Conservation (phyloP, 2,888 invertebrate species). For the Pasiphila rectangulata region DNA sequence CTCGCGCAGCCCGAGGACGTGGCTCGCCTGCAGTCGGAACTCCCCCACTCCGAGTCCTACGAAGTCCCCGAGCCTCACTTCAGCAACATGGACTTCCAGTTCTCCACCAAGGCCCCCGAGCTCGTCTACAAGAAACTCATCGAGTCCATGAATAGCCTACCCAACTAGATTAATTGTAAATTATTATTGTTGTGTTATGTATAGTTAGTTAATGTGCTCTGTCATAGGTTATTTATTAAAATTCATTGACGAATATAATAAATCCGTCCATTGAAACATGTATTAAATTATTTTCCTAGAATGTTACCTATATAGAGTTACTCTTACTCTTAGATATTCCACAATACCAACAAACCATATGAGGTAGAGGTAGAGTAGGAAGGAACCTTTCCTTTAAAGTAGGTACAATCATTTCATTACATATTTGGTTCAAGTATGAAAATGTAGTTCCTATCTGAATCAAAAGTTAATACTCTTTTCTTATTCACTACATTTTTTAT, state of each 20-base stretch:
- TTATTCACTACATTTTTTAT: too few relatives aligned
- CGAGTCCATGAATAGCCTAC: slow-evolving; percentile 50
- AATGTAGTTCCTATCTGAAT: too few relatives aligned
- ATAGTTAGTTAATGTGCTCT: slow-evolving; percentile 36
- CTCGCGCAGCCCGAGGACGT: slow-evolving; percentile 83
- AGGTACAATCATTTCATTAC: too few relatives aligned
- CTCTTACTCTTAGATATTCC: too few relatives aligned
- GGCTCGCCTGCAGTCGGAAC: slow-evolving; percentile 69
- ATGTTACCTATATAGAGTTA: too few relatives aligned
- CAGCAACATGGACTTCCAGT: slow-evolving; percentile 71
- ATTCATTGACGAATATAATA: slow-evolving; percentile 47
- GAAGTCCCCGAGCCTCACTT: slow-evolving; percentile 77
- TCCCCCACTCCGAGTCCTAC: slow-evolving; percentile 80
- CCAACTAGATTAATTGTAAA: slow-evolving; percentile 36
- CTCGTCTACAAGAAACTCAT: slow-evolving; percentile 62
- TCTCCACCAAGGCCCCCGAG: slow-evolving; percentile 59
- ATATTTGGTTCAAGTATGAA: too few relatives aligned
- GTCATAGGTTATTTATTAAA: slow-evolving; percentile 46
- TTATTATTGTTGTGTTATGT: slow-evolving; percentile 31
- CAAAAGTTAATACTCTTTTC: too few relatives aligned
- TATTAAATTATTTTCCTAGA: slow-evolving; percentile 3
- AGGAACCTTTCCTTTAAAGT: too few relatives aligned
- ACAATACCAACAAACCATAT: too few relatives aligned
- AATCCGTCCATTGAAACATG: slow-evolving; percentile 48
- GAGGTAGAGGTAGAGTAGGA: too few relatives aligned